These are phyloP conservation scores for Corythornis vintsioides DNA, from an alignment of 2,113 vertebrate species.

Conservation along the genomic window DNA sequence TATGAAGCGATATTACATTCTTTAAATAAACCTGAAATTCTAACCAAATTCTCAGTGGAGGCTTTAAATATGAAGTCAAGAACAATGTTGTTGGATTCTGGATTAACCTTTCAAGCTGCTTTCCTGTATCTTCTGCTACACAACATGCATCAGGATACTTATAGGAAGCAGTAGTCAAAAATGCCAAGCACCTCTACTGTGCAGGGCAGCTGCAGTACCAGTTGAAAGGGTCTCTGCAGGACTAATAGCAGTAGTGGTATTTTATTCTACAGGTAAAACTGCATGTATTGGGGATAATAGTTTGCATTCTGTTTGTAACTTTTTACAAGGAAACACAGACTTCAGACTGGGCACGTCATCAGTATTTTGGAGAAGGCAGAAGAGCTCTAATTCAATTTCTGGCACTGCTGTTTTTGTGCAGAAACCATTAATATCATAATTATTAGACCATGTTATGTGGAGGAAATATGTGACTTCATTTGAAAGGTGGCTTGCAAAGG, in stretches of 20 bases:
- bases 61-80: neutral
- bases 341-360: neutral
- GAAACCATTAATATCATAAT: neutral
- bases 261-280: neutral
- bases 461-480: slow-evolving; percentile 33
- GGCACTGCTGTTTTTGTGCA: neutral
- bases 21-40: neutral
- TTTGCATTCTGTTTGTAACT: neutral
- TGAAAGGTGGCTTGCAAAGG: neutral
- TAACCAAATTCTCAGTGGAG: neutral
- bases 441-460: neutral
- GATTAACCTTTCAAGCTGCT: neutral
- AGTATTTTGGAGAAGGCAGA: neutral
- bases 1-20: neutral
- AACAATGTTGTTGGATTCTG: neutral
- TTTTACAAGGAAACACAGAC: neutral
- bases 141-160: rapidly evolving
- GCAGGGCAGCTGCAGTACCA: neutral
- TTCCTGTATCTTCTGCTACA: neutral
- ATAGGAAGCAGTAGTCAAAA: neutral
- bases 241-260: neutral
- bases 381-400: neutral
- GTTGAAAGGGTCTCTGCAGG: neutral
- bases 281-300: neutral
- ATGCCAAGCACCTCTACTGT: too few relatives aligned